These are phyloP conservation scores for Enteromius afrohamiltoni DNA, from an alignment of 2,797 vertebrate genomes.

Conservation along the genomic window DNA sequence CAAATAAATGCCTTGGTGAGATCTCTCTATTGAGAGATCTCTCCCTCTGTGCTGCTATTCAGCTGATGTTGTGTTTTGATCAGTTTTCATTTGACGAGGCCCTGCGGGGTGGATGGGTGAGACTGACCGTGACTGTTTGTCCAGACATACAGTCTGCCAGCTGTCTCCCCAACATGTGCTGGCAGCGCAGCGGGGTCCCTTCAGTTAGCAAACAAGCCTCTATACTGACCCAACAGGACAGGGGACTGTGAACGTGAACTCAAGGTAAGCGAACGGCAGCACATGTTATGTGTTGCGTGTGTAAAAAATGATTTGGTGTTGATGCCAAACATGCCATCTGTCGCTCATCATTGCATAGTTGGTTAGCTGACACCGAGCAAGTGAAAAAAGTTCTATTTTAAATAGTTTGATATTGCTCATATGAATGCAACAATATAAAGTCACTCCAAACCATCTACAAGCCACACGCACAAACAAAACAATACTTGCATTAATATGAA, in stretches of 20 bases:
- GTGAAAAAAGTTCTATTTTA: not conserved
- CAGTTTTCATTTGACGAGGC: constrained; percentile 17
- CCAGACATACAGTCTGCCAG: constrained; percentile 40
- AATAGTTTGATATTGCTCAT: not conserved
- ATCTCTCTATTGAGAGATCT: not conserved
- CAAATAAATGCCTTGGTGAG: not conserved
- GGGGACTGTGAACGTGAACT: not conserved
- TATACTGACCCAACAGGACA: not conserved
- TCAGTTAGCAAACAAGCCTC: constrained; percentile 17
- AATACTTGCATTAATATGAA: constrained; percentile 6
- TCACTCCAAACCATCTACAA: not conserved
- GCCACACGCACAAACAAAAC: not conserved
- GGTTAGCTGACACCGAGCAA: not conserved
- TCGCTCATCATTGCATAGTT: not conserved
- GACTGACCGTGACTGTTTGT: constrained; percentile 35
- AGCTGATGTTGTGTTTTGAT: not conserved
- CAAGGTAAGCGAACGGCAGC: constrained; percentile 1
- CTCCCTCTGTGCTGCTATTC: not conserved
- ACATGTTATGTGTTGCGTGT: not conserved
- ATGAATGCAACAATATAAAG: not conserved
- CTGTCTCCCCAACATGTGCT: constrained; percentile 19
- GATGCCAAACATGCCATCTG: not conserved
- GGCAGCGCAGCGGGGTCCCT: constrained; percentile 10
- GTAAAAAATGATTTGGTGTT: not conserved
- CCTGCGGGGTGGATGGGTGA: constrained; percentile 4